Base-by-base conservation (phyloP, 2,797 vertebrate genomes). In the Hoplostethus mediterraneus region DNA sequence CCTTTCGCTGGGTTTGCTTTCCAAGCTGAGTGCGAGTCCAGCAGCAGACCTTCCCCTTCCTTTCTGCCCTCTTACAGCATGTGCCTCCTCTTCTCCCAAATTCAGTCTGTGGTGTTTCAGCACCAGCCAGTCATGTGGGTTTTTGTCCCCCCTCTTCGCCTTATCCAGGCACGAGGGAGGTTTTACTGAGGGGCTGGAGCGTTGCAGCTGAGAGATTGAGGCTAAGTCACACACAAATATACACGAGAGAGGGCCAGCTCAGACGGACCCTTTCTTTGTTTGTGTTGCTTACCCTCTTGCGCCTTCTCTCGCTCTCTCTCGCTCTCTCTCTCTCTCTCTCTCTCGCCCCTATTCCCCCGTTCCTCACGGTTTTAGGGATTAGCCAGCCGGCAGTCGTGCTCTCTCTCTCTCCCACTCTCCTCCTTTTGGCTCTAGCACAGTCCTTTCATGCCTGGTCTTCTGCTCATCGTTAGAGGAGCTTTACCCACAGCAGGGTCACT, bases 401-500 rank as follows among this genome's bases (percentile, higher is more conserved):
- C 76, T 75, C 69, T 68, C 73, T 69, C 76, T 75, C 69, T 68
- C 51, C 67, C 38, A 1, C 38, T 40, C 38, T 40, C 47, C 47
- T 57, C 48, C 67, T 36, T 36, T 65, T 73, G 51, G 73, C 75
- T 82, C 60, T 68, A 66, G 60, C 75, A 61, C 66, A 14, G 40
- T 55, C 73, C 57, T 81, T 89, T 86, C 75, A 54, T 68, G 54
- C 52, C 52, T 47, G 44, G 59, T 79, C 71, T 83, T 82, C 79
- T 79, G 75, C 81, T 87, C 74, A 82, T 89, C 75, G 61, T 79
- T 61, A 76, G 54, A 73, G 70, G 54, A 85, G 84, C 64, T 79
- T 86, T 69, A 61, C 61, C 81, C 86, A 86, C 77, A 72, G 71
- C 76, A 61, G 78, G 81, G 78, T 89, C 81, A 87, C 74, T 84